Conservation (phyloP, 1,140 invertebrate species). For the Zaprionus davidi region DNA sequence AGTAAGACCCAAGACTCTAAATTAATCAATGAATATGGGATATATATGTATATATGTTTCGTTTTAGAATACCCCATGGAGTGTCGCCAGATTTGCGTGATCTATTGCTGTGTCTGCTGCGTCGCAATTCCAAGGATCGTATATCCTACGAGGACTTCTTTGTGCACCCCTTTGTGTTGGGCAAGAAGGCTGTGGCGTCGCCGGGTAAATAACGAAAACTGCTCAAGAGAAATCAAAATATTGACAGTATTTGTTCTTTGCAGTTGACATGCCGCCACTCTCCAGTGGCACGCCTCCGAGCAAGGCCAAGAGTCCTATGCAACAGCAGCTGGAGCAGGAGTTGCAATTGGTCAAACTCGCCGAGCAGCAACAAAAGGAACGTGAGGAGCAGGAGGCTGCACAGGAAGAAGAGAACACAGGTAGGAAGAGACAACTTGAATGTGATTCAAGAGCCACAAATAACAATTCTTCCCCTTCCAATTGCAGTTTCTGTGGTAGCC, state of each 20-base stretch:
- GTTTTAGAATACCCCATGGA: slow-evolving; percentile 93
- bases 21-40: neutral
- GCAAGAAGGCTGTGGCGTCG: slow-evolving; percentile 85
- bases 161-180: slow-evolving; percentile 94
- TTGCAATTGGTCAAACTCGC: slow-evolving; percentile 68
- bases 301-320: slow-evolving; percentile 78
- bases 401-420: slow-evolving; percentile 73
- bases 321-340: slow-evolving; percentile 76
- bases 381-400: slow-evolving; percentile 66
- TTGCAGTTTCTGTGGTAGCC: slow-evolving; percentile 76
- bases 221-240: slow-evolving; percentile 14
- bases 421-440: slow-evolving; percentile 1
- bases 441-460: neutral
- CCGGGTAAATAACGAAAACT: slow-evolving; percentile 60
- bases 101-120: slow-evolving; percentile 93
- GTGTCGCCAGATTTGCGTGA: slow-evolving; percentile 95
- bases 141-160: slow-evolving; percentile 98
- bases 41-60: neutral
- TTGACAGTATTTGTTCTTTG: slow-evolving; percentile 34
- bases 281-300: slow-evolving; percentile 69
- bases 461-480: neutral
- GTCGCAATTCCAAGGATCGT: slow-evolving; percentile 96
- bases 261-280: slow-evolving; percentile 76
- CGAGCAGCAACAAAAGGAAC: slow-evolving; percentile 69
- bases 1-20: slow-evolving; percentile 87